Conservation (phyloP, 2,888 invertebrate genomes). For the Hyles lineata region DNA sequence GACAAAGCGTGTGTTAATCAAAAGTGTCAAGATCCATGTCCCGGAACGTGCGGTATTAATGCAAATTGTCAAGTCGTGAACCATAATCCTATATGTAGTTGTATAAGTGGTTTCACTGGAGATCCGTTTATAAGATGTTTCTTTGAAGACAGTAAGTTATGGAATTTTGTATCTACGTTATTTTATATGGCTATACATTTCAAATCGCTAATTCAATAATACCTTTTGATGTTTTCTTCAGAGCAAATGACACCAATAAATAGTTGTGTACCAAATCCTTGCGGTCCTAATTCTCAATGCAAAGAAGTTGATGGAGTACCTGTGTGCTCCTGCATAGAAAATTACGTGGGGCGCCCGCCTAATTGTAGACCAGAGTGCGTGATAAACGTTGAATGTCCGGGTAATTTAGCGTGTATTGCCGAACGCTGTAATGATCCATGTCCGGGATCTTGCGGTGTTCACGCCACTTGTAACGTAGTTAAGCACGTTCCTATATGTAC, state of each 20-base stretch:
- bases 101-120: conserved; percentile 87
- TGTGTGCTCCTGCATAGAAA: conserved; percentile 89
- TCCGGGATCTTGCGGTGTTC: conserved; percentile 89
- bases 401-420: conserved; percentile 89
- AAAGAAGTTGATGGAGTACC: conserved; percentile 87
- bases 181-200: background rate
- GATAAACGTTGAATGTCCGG: conserved; percentile 89
- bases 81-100: conserved; percentile 92
- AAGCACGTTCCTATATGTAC: conserved; percentile 90
- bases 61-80: conserved; percentile 91
- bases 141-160: conserved; percentile 86
- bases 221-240: conserved; percentile 56
- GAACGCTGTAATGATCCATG: conserved; percentile 90
- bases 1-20: conserved; percentile 91
- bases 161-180: background rate
- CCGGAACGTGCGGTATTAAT: conserved; percentile 90
- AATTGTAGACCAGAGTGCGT: conserved; percentile 91
- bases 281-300: conserved; percentile 91
- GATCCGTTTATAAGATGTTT: conserved; percentile 91
- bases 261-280: conserved; percentile 89
- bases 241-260: conserved; percentile 77
- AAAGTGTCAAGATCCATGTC: conserved; percentile 91
- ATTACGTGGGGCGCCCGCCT: conserved; percentile 91
- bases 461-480: conserved; percentile 88
- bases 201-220: background rate